Evolutionary conservation across 2,888 invertebrate genomes (phyloP).

Genomic region (Drosophila incognita): DNA sequence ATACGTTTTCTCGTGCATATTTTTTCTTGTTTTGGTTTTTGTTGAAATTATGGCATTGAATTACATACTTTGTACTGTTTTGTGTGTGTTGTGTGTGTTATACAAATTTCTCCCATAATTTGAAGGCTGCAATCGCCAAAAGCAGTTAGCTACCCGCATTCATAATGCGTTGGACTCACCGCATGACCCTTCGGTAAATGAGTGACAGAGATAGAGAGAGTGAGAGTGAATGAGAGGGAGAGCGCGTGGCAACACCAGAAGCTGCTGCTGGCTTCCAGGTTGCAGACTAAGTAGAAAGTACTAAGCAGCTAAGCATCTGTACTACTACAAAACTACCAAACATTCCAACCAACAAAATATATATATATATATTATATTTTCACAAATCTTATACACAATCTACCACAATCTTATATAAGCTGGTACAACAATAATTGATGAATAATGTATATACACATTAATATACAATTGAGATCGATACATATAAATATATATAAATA

Average conservation of each 20-base stretch:
- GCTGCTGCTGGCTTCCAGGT: slow-evolving; percentile 11
- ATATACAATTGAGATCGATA: not conserved
- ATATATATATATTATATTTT: not conserved
- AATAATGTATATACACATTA: not conserved
- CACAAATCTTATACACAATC: not conserved
- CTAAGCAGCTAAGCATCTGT: not conserved
- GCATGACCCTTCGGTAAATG: slow-evolving; percentile 1
- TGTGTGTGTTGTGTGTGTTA: slow-evolving; percentile 1
- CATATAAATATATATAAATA: not conserved
- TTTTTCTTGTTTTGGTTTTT: slow-evolving; percentile 54
- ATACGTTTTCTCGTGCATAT: slow-evolving; percentile 50
- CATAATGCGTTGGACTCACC: slow-evolving; percentile 45
- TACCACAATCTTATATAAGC: not conserved
- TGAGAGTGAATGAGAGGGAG: slow-evolving; percentile 1
- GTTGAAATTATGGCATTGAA: slow-evolving; percentile 67
- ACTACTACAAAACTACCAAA: not conserved
- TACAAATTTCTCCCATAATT: slow-evolving; percentile 65
- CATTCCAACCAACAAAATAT: not conserved
- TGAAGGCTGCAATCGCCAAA: slow-evolving; percentile 32
- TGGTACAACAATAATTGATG: not conserved
- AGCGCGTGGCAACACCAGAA: slow-evolving; percentile 42
- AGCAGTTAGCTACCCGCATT: slow-evolving; percentile 52
- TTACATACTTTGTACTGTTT: slow-evolving; percentile 38
- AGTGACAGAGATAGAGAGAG: not conserved
- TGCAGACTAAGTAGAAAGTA: not conserved